These are phyloP conservation scores for Cheirogaleus medius DNA, from an alignment of 2,113 vertebrate genomes.

Conservation along the genomic window DNA sequence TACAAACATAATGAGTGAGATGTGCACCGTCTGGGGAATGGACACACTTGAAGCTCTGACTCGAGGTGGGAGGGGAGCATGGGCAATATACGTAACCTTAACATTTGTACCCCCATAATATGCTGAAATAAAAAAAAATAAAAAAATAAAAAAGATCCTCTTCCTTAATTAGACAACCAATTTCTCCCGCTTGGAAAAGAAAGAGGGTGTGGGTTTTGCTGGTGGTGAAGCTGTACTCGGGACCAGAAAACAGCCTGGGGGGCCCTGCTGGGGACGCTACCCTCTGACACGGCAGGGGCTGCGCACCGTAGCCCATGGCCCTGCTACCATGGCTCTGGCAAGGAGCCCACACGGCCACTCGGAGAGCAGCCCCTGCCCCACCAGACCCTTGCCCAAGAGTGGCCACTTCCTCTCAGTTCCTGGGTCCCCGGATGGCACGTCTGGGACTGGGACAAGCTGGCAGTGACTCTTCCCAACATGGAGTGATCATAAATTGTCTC, in stretches of 20 bases:
- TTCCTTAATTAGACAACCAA: background rate
- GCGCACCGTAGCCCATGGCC: background rate
- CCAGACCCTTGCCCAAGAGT: background rate
- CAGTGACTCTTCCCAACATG: background rate
- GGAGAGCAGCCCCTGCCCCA: accelerated
- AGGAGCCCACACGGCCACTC: background rate
- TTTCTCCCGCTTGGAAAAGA: background rate
- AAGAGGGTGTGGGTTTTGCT: background rate
- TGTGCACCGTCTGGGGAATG: too few species aligned
- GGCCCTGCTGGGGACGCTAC: background rate
- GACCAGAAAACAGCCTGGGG: background rate
- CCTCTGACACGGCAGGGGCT: too few species aligned
- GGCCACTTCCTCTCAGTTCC: background rate
- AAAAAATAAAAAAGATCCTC: too few species aligned
- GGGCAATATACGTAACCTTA: too few species aligned
- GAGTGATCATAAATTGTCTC: background rate
- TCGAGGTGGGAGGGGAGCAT: too few species aligned
- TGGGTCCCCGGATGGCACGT: too few species aligned
- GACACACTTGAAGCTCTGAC: too few species aligned
- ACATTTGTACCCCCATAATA: too few species aligned
- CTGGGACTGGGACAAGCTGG: background rate
- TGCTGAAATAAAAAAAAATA: too few species aligned
- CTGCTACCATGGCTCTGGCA: background rate
- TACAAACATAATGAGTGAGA: too few species aligned
- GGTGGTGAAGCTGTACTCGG: background rate